Base-by-base conservation (phyloP, 2,888 invertebrate species). In the Limenitis camilla region DNA sequence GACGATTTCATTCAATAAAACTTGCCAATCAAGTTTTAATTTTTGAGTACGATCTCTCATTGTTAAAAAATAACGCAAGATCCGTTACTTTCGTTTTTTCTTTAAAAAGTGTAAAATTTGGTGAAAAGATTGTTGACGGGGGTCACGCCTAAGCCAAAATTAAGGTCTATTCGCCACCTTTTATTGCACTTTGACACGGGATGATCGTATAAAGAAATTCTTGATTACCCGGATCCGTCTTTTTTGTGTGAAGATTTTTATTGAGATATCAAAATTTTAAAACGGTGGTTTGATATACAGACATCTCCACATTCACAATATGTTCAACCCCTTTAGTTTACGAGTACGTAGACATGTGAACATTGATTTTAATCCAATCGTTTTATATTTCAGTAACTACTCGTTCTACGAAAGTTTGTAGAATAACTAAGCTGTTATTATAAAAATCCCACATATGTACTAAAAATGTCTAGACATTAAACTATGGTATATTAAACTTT, bases 1-100 rank as follows among this genome's bases (percentile, higher is more conserved):
- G 72, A 74, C 68, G 57, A 72, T 72, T 76, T 68, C 66, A 66
- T 72, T 67, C 53, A 56, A 62, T 62, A 65, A 65, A 83, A 73
- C 73, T 79, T 61, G 75, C 85, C 83, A 84, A 87, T 87, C 86
- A 85, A 84, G 80, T 81, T 84, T 83, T 74, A 78, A 82, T 81
- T 83, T 78, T 72, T 76, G 80, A 81, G 71, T 80, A 72, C 72
- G 74, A 79, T 74, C 69, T 74, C 70, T 68, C 68, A 69, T 79
- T 80, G 76, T 78, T 63, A 64, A 72, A 67, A 76, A 45, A 35
- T 45, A 45, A 45, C 45, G 45, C 35, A 29, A 29, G 45, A 45
- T 44, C 84, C 83, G 84, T 84, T 85, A 78, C 72, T 60, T 63
- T 64, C 66, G 60, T 61, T 69, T 72, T 79, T 75, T 66, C 41